Conservation (phyloP, 2,797 vertebrate species). For the Triplophysa yarkandensis region DNA sequence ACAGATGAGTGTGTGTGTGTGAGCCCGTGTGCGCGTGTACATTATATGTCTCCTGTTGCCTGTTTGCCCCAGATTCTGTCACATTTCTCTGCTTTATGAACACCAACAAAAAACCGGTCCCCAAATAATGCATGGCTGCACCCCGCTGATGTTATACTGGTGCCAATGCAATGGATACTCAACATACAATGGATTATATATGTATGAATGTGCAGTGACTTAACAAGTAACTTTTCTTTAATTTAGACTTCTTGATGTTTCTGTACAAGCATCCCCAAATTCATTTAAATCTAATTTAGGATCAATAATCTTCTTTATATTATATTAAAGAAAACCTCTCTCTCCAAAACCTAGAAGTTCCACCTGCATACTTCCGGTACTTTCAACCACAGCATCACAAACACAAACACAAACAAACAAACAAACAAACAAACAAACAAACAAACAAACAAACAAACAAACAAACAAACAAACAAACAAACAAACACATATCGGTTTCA, state of each 20-base stretch:
- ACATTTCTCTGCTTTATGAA: conserved; percentile 51
- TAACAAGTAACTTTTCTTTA: neutral
- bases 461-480: conserved; percentile 37
- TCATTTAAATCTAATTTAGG: neutral
- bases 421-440: conserved; percentile 29
- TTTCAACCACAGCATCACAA: conserved; percentile 25
- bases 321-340: neutral
- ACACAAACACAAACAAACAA: conserved; percentile 30
- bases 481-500: conserved; percentile 10
- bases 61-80: conserved; percentile 61
- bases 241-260: neutral
- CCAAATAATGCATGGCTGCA: conserved; percentile 28
- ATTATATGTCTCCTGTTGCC: conserved; percentile 54
- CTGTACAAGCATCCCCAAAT: too few species aligned
- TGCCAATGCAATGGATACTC: neutral
- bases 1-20: conserved; percentile 57
- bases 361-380: conserved; percentile 10
- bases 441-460: conserved; percentile 22
- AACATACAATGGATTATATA: neutral
- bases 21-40: conserved; percentile 35
- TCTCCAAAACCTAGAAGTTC: conserved; percentile 14
- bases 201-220: neutral
- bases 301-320: neutral
- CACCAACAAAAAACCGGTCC: conserved; percentile 39
- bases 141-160: conserved; percentile 8